Evolutionary conservation across 2,113 vertebrate species (phyloP), one percentile per base, ranked within the genome.

Genomic region (Hylia prasina): DNA sequence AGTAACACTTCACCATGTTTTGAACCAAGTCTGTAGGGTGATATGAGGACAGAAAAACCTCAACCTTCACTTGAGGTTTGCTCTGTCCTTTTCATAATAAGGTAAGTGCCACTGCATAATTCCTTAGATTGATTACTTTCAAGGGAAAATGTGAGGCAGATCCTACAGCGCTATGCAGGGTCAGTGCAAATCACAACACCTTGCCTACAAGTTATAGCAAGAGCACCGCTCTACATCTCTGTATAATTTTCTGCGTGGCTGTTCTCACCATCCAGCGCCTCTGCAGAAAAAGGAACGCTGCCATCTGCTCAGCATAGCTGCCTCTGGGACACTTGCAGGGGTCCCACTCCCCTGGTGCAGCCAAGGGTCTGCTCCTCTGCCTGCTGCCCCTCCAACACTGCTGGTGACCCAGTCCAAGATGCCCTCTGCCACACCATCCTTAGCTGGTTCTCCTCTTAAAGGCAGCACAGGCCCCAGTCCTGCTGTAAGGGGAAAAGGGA

Each of bases 391-490:
- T 81, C 2, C 0, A 0, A 11, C 40, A 9, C 4, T 25, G 42
- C 24, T 4, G 28, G 6, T 0, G 0, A 45, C 4, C 6, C 14
- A 22, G n/a, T 7, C 44, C 66, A 33, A 45, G 18, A 2, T 44
- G 31, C 10, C 19, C 21, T 72, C 50, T 69, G 63, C 15, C 42
- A 50, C 3, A 0, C 1, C 35, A 16, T 15, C n/a, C 25, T 33
- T 20, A 63, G 16, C 4, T 57, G 19, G 15, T 7, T 61, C 14
- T 80, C 63, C 40, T 68, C 40, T 24, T 8, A 30, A 72, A 65
- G 13, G 19, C 45, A 77, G 31, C 2, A 1, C 0, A 5, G 44
- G 5, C 3, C 37, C 18, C 0, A 0, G 13, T 40, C 4, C 22
- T 45, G 15, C 17, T 23, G 9, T 0, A 0, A 19, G 3, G 2